Evolutionary conservation across 2,113 vertebrate genomes (phyloP).

Genomic region (Albula glossodonta): DNA sequence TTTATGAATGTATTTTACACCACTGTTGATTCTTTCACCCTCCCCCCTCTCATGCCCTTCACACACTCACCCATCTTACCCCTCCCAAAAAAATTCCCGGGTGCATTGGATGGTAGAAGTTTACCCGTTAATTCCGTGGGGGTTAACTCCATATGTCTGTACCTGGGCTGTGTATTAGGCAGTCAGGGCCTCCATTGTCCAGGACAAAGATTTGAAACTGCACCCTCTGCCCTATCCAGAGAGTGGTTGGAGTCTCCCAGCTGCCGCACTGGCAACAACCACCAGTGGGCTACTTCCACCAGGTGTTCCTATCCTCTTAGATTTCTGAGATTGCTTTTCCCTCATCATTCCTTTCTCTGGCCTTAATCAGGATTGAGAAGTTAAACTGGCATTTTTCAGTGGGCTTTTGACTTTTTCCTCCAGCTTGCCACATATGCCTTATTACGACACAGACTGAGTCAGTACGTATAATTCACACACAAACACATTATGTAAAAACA

Average conservation of each 20-base stretch:
- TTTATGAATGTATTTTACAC: slow-evolving; percentile 69
- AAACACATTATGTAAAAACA: neutral
- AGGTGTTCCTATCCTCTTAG: neutral
- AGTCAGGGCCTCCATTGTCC: too few species aligned
- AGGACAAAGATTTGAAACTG: neutral
- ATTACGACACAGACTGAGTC: slow-evolving; percentile 53
- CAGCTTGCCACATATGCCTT: slow-evolving; percentile 67
- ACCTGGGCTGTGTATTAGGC: too few species aligned
- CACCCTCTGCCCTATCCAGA: neutral
- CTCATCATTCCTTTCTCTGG: slow-evolving; percentile 26
- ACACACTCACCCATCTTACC: neutral
- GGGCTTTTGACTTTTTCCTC: slow-evolving; percentile 12
- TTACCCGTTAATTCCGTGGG: too few species aligned
- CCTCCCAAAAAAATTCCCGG: neutral
- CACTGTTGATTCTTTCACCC: neutral
- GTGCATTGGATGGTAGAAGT: too few species aligned
- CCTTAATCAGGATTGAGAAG: slow-evolving; percentile 47
- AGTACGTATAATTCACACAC: slow-evolving; percentile 45
- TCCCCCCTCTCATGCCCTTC: neutral
- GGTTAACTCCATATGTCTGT: too few species aligned
- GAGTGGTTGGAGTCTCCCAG: neutral
- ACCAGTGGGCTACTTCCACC: neutral
- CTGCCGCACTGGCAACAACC: neutral
- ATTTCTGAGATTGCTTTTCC: neutral
- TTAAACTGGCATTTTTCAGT: slow-evolving; percentile 17